Evolutionary conservation across 2,888 invertebrate genomes (phyloP).

Genomic region (Diarsia mendica): DNA sequence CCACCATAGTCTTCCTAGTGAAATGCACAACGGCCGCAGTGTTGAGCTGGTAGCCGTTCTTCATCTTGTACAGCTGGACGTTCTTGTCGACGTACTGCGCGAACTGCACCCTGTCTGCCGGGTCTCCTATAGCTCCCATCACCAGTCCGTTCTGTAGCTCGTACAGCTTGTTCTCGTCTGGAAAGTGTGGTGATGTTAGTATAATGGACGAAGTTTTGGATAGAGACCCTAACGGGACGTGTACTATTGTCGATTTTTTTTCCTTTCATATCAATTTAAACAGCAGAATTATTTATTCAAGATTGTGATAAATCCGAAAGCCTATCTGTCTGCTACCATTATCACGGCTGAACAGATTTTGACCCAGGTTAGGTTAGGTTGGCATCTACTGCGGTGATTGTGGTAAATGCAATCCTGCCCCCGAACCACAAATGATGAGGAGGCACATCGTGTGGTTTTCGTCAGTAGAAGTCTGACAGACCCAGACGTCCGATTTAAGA

Average conservation of each 20-base stretch:
- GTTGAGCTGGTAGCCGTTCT: slow-evolving; percentile 97
- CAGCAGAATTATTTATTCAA: too few relatives aligned
- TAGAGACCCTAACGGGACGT: neutral
- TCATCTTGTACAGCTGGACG: slow-evolving; percentile 98
- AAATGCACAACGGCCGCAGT: slow-evolving; percentile 97
- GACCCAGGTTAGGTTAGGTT: neutral
- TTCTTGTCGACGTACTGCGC: slow-evolving; percentile 98
- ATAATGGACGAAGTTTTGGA: neutral
- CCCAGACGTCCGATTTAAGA: too few relatives aligned
- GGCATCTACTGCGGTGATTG: neutral
- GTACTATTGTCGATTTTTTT: too few relatives aligned
- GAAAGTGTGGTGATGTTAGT: slow-evolving; percentile 62
- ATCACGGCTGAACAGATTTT: too few relatives aligned
- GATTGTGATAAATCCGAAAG: too few relatives aligned
- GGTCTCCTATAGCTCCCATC: slow-evolving; percentile 97
- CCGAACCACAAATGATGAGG: neutral
- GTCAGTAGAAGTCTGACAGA: neutral
- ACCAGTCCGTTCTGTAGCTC: slow-evolving; percentile 95
- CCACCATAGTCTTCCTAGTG: slow-evolving; percentile 96
- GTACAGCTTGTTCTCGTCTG: slow-evolving; percentile 97
- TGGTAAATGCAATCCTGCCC: neutral
- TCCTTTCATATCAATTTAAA: too few relatives aligned
- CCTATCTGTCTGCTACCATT: too few relatives aligned
- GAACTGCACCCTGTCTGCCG: slow-evolving; percentile 98
- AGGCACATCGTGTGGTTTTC: neutral